Percentiles rank a stretch among this genome's conserved stretches.
These are phyloP conservation scores for Perithous albicinctus DNA, from an alignment of 2,888 invertebrate genomes.

Conservation along the genomic window DNA sequence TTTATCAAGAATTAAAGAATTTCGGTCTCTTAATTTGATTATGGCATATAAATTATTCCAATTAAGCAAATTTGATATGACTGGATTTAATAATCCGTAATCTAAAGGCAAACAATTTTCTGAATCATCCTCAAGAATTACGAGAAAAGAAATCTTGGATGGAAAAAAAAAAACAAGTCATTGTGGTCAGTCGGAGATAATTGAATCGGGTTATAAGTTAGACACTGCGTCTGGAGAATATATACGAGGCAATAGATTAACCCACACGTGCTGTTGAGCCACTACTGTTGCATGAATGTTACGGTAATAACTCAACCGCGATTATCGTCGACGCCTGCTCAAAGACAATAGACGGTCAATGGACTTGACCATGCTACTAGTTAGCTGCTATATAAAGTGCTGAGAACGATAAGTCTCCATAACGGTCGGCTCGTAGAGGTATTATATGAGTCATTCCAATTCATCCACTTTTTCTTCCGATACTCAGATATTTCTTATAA, in stretches of 20 bases:
- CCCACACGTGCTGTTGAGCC: conserved; percentile 19
- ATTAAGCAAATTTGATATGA: background rate
- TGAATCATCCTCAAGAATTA: background rate
- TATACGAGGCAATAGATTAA: background rate
- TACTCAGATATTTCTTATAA: too few relatives aligned
- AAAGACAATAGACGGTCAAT: conserved; percentile 60
- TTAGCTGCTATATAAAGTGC: background rate
- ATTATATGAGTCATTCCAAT: too few relatives aligned
- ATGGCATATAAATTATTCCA: background rate
- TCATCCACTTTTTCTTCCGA: too few relatives aligned
- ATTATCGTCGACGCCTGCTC: conserved; percentile 43
- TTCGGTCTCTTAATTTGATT: background rate
- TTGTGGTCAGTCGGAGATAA: conserved; percentile 13
- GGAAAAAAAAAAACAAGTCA: conserved; percentile 3
- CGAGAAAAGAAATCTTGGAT: background rate
- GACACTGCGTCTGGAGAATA: background rate
- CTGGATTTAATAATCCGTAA: background rate
- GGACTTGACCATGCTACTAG: conserved; percentile 25
- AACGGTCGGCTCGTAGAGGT: background rate
- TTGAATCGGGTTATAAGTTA: conserved; percentile 35
- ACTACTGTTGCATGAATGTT: conserved; percentile 12
- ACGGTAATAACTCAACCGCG: conserved; percentile 49
- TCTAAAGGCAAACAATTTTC: conserved; percentile 10
- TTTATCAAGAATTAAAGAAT: background rate
- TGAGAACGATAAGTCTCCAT: background rate